A percentile compares a stretch with the other conserved stretches of the same genome.
Evolutionary conservation across 2,888 invertebrate species (phyloP).

Genomic region (Cantharis rufa): DNA sequence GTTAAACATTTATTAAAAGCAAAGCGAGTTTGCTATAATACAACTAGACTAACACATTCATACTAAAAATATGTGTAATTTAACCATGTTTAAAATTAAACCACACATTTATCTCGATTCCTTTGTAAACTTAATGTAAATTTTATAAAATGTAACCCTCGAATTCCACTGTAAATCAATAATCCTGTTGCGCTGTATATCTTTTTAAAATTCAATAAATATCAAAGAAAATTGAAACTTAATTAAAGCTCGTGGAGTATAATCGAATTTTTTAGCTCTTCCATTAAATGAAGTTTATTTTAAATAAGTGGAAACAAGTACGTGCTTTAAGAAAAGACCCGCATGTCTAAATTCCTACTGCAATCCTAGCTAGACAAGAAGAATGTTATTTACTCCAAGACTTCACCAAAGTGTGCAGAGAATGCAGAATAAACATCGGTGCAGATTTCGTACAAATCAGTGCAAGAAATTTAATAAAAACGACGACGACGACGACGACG

Average conservation of each 20-base stretch:
- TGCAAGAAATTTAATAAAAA: not conserved
- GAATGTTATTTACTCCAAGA: slow-evolving; percentile 28
- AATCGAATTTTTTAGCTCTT: not conserved
- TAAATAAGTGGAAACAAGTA: slow-evolving; percentile 5
- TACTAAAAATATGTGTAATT: slow-evolving; percentile 7
- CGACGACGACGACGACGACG: not conserved
- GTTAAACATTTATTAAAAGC: slow-evolving; percentile 17
- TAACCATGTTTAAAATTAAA: slow-evolving; percentile 11
- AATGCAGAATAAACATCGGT: slow-evolving; percentile 15
- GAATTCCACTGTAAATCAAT: not conserved
- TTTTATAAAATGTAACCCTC: not conserved
- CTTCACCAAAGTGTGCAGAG: slow-evolving; percentile 24
- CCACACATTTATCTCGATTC: not conserved
- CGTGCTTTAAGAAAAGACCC: not conserved
- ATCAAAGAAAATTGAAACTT: not conserved
- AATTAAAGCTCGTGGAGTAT: not conserved
- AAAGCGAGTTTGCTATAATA: not conserved
- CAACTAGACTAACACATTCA: slow-evolving; percentile 2
- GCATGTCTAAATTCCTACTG: slow-evolving; percentile 22
- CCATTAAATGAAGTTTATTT: not conserved
- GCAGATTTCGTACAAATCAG: not conserved
- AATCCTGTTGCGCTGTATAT: not conserved
- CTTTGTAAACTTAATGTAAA: not conserved
- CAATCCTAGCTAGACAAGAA: slow-evolving; percentile 25
- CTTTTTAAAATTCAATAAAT: not conserved